These are phyloP conservation scores for Drosophila paracracens DNA, from an alignment of 2,888 invertebrate species.

Conservation along the genomic window DNA sequence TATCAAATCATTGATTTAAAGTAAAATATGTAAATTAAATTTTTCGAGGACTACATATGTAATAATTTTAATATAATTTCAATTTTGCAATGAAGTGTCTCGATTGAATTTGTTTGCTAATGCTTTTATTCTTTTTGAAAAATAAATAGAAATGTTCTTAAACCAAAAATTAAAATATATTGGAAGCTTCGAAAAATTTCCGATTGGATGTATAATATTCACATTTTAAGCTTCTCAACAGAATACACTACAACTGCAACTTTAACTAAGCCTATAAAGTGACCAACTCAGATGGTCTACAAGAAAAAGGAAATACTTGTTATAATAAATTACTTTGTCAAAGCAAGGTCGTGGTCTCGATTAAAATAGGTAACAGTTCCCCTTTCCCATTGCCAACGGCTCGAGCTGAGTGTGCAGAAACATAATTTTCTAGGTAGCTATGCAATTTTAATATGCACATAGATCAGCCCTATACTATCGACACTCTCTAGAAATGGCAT, in stretches of 20 bases:
- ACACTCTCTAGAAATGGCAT: background rate
- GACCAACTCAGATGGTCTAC: slow-evolving; percentile 70
- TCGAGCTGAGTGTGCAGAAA: slow-evolving; percentile 22
- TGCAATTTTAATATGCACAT: background rate
- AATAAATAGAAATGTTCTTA: background rate
- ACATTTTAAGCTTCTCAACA: background rate
- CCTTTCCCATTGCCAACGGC: background rate
- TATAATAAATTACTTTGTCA: slow-evolving; percentile 73
- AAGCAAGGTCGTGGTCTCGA: slow-evolving; percentile 38
- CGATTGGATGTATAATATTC: background rate
- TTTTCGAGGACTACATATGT: background rate
- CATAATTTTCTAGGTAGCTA: background rate
- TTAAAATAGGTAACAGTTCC: slow-evolving; percentile 17
- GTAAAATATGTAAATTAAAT: background rate
- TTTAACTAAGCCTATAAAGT: slow-evolving; percentile 57
- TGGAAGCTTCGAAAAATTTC: background rate
- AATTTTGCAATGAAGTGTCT: background rate
- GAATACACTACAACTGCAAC: too few relatives aligned
- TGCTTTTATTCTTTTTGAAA: background rate
- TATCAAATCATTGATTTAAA: background rate
- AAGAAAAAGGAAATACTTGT: slow-evolving; percentile 67
- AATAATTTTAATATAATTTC: background rate
- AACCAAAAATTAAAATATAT: background rate
- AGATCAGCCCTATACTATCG: background rate
- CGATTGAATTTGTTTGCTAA: background rate